Evolutionary conservation across 1,140 invertebrate species (phyloP).

Genomic region (Matsumurasca onukii): DNA sequence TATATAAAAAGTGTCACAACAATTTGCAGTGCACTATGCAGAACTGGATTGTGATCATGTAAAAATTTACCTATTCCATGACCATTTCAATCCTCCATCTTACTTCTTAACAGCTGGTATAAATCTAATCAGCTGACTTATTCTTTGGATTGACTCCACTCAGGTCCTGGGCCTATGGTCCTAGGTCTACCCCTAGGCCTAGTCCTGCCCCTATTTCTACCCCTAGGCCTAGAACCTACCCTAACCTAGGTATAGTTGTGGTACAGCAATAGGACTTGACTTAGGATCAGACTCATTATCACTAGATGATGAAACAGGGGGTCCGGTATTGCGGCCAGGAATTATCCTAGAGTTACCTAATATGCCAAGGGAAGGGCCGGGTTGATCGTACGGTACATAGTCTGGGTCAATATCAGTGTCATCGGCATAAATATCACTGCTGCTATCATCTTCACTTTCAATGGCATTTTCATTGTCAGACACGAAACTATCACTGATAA

Average conservation of each 20-base stretch:
- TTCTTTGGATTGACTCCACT: no score
- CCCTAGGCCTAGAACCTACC: slow-evolving; percentile 26
- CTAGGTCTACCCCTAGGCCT: no score
- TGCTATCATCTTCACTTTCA: background rate
- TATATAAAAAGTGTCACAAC: no score
- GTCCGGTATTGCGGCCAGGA: background rate
- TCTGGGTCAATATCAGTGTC: slow-evolving; percentile 21
- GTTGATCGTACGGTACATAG: background rate
- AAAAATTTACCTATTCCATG: no score
- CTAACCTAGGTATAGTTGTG: background rate
- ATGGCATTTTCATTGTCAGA: no score
- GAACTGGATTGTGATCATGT: no score
- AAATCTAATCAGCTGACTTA: no score
- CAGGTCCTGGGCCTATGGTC: no score
- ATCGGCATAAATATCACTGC: background rate
- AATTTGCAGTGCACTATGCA: no score
- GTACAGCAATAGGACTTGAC: background rate
- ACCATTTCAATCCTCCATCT: no score
- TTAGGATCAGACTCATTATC: background rate
- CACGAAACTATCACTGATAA: background rate
- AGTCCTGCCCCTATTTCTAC: no score
- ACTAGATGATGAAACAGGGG: background rate
- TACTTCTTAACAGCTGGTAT: no score
- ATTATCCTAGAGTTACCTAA: background rate
- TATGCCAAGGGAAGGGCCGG: background rate